Evolutionary conservation across 1,140 invertebrate genomes (phyloP).

Genomic region (Lasioglossum baleicum): DNA sequence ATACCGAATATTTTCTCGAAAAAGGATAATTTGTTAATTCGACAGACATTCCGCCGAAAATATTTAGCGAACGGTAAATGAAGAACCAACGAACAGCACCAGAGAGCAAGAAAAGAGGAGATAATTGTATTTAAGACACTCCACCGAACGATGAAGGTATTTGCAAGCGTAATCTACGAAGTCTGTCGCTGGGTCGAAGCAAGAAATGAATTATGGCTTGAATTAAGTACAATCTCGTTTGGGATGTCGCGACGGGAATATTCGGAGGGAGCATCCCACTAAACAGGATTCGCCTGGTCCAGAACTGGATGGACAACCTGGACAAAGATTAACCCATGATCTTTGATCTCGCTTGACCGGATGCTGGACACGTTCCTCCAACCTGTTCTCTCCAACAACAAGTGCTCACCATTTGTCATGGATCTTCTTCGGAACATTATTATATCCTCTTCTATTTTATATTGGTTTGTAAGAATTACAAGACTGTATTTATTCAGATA

Average conservation of each 20-base stretch:
- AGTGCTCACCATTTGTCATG: background rate
- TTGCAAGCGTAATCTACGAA: background rate
- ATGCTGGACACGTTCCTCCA: conserved; percentile 70
- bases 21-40: too few relatives aligned
- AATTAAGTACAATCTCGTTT: conserved; percentile 43
- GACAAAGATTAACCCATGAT: conserved; percentile 65
- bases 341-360: conserved; percentile 71
- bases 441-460: background rate
- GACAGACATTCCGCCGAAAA: too few relatives aligned
- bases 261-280: conserved; percentile 45
- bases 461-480: too few relatives aligned
- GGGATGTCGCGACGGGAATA: conserved; percentile 17
- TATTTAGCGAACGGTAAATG: too few relatives aligned
- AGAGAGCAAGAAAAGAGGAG: background rate
- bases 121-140: background rate
- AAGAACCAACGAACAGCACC: too few relatives aligned
- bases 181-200: background rate
- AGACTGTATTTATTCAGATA: too few relatives aligned
- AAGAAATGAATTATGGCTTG: conserved; percentile 15
- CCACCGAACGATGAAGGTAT: background rate
- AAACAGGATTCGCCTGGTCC: conserved; percentile 62
- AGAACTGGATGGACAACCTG: conserved; percentile 71
- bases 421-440: background rate
- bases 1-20: too few relatives aligned
- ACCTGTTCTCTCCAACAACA: conserved; percentile 17